These are phyloP conservation scores for Stenichneumon culpator DNA, from an alignment of 2,888 invertebrate genomes.

Conservation along the genomic window DNA sequence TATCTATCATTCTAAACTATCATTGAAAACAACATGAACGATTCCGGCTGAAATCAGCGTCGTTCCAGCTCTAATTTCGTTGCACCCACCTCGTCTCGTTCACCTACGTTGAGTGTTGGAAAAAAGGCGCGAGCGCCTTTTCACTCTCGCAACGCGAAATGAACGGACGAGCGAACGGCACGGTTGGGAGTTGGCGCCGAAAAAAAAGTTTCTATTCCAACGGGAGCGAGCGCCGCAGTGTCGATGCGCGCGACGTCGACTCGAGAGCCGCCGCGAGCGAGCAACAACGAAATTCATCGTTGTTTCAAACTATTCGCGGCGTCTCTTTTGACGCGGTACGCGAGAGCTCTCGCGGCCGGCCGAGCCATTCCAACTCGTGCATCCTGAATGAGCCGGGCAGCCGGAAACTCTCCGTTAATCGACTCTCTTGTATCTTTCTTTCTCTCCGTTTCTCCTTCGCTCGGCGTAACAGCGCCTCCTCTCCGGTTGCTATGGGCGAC, in stretches of 20 bases:
- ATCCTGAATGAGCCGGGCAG: constrained; percentile 58
- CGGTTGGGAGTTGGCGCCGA: constrained; percentile 6
- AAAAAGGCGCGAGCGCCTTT: constrained; percentile 27
- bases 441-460: constrained; percentile 53
- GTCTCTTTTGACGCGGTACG: constrained; percentile 11
- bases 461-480: constrained; percentile 26
- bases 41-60: background rate
- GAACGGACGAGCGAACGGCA: constrained; percentile 9
- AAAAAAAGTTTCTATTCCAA: constrained; percentile 35
- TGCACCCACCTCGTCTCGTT: background rate
- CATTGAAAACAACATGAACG: too few species aligned
- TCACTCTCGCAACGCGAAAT: constrained; percentile 48
- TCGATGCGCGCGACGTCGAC: background rate
- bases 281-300: background rate
- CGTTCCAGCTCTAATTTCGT: background rate
- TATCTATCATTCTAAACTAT: too few species aligned
- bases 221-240: background rate
- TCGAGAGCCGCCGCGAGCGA: background rate
- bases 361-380: constrained; percentile 15
- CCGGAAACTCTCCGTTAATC: constrained; percentile 65
- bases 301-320: background rate
- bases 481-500: constrained; percentile 57
- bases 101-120: background rate
- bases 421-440: constrained; percentile 46
- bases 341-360: background rate